Evolutionary conservation across 2,797 vertebrate genomes (phyloP).

Genomic region (Decapterus maruadsi): DNA sequence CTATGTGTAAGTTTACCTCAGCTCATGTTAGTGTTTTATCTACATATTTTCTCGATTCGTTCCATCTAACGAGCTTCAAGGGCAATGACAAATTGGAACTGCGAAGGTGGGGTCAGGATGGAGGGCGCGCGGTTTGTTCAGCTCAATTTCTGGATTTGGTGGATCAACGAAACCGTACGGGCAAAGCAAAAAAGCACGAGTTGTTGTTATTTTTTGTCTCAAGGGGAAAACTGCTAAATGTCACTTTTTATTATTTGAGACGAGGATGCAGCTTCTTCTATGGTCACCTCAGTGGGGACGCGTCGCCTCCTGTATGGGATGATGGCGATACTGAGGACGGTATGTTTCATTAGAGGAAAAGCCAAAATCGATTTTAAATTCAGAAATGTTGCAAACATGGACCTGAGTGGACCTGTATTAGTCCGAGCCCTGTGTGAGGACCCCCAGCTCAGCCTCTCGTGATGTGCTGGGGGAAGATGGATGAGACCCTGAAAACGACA

Average conservation of each 20-base stretch:
- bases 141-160: constrained; percentile 15
- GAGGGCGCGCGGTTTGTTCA: background rate
- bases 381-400: constrained; percentile 20
- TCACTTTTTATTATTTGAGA: constrained; percentile 23
- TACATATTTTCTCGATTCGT: constrained; percentile 6
- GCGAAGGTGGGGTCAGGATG: no score
- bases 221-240: constrained; percentile 3
- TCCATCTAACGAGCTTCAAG: constrained; percentile 14
- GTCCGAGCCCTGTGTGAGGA: constrained; percentile 16
- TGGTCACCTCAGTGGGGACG: background rate
- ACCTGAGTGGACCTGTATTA: constrained; percentile 19
- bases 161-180: constrained; percentile 21
- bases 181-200: background rate
- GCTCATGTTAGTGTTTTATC: constrained; percentile 23
- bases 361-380: background rate
- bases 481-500: constrained; percentile 73
- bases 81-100: constrained; percentile 1
- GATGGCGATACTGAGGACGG: background rate
- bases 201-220: constrained; percentile 1
- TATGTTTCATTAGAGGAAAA: background rate
- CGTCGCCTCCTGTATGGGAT: background rate
- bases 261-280: constrained; percentile 17
- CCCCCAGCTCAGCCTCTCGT: constrained; percentile 36
- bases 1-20: constrained; percentile 15
- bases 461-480: constrained; percentile 53